phyloP scores from a whole-genome alignment of 2,797 vertebrate genomes.

The Tangara arthus region DNA sequence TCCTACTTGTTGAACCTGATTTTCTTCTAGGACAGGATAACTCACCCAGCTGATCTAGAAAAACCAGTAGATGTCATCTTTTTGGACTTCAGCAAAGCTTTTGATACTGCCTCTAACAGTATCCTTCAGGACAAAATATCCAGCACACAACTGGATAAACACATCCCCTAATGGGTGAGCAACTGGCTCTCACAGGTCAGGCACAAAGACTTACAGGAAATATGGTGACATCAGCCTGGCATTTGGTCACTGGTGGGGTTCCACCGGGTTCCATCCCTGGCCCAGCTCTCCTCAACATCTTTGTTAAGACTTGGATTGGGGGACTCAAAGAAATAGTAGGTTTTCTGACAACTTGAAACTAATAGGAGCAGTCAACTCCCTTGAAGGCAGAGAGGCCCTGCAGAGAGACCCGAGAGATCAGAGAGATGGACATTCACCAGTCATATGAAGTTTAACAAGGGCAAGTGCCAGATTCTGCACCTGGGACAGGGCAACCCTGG shows the following conservation, averaged over 20 bases:
- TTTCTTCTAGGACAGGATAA: background rate
- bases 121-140: background rate
- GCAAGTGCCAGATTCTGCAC: background rate
- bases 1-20: background rate
- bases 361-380: background rate
- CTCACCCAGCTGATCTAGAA: background rate
- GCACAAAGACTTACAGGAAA: background rate
- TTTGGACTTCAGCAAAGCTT: background rate
- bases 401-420: accelerated
- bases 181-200: background rate
- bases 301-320: background rate
- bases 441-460: background rate
- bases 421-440: background rate
- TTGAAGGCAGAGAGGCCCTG: background rate
- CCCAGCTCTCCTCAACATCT: background rate
- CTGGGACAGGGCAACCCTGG: accelerated
- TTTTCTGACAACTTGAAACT: background rate
- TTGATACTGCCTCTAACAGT: background rate
- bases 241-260: background rate
- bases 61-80: background rate
- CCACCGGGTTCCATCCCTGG: background rate
- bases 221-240: background rate
- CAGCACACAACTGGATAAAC: background rate
- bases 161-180: background rate
- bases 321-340: background rate